phyloP scores from a whole-genome alignment of 2,888 invertebrate genomes.

The Nomada fucata region DNA sequence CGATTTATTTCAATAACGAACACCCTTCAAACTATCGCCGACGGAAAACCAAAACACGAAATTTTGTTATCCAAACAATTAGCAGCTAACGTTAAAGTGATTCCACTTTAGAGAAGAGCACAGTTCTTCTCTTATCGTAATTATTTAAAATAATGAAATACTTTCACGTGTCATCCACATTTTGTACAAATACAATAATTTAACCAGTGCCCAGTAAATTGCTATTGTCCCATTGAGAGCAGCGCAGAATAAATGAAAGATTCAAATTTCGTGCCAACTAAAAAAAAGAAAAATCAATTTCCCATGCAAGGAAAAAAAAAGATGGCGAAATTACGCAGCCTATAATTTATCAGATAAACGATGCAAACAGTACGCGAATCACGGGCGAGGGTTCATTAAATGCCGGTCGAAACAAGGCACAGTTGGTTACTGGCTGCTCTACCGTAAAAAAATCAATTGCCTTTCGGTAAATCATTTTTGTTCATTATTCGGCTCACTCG shows the following conservation, averaged over 20 bases:
- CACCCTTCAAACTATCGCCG: not conserved
- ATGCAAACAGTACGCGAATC: not conserved
- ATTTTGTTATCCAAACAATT: not conserved
- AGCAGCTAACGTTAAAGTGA: too few relatives aligned
- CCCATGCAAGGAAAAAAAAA: not conserved
- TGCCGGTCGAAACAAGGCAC: slow-evolving; percentile 2
- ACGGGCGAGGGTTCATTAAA: slow-evolving; percentile 35
- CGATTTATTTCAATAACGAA: slow-evolving; percentile 7
- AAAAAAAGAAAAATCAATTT: too few relatives aligned
- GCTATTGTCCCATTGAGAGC: too few relatives aligned
- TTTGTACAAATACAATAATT: too few relatives aligned
- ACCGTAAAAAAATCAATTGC: slow-evolving; percentile 49
- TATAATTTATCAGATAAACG: not conserved
- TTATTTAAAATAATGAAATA: too few relatives aligned
- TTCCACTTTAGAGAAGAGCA: too few relatives aligned
- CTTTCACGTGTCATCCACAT: too few relatives aligned
- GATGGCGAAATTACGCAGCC: not conserved
- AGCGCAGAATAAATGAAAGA: too few relatives aligned
- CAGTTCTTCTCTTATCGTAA: too few relatives aligned
- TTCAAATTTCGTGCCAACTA: too few relatives aligned
- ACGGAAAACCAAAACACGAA: not conserved
- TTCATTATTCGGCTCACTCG: slow-evolving; percentile 52
- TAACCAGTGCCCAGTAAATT: too few relatives aligned
- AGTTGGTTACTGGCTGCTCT: slow-evolving; percentile 2
- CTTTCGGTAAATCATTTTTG: slow-evolving; percentile 44